Base-by-base conservation (phyloP, 1,140 invertebrate genomes). In the Hermetia illucens region DNA sequence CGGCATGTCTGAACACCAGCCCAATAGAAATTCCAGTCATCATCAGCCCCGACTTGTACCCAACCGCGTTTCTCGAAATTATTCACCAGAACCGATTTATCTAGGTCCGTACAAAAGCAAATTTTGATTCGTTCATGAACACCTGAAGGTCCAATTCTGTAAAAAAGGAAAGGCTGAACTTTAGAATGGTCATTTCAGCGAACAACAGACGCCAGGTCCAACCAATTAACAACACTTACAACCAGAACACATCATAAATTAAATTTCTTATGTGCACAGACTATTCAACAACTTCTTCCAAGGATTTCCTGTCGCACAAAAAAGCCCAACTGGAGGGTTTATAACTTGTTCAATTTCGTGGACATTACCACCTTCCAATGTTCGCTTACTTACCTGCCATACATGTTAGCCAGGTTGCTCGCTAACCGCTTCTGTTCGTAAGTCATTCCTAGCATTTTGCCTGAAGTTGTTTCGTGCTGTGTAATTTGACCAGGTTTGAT, bases 21-120 rank as follows among this genome's bases (percentile, higher is more conserved):
- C 90, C 90, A 96, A 59, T 94, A 94, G 60, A 94, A 90, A 60
- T 94, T 90, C 90, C 90, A 96, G 49, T 94, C 88, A 54, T 96
- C 90, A 45, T 95, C 89, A 1, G 84, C 79, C 13, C 75, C 76
- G 9, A 94, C 90, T 65, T 88, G 82, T 18, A 75, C 68, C 91
- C 90, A 96, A 5, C 87, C 89, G 44, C 89, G 65, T 61, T 90
- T 84, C 50, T 94, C 88, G 56, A 93, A 95, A 63, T 95, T 95
- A 45, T 85, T 82, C 27, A 89, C 74, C 41, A 95, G 69, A 3
- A 95, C 90, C n/a, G 88, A 93, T 61, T 94, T 94, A 51, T 95
- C 90, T 54, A 91, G 72, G 61, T 95, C 90, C 25, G 87, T 88
- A 48, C 87, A 91, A 64, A 85, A 95, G 19, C 77, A 72, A 8